Evolutionary conservation across 2,797 vertebrate genomes (phyloP).

Genomic region (Sebastes alutus): DNA sequence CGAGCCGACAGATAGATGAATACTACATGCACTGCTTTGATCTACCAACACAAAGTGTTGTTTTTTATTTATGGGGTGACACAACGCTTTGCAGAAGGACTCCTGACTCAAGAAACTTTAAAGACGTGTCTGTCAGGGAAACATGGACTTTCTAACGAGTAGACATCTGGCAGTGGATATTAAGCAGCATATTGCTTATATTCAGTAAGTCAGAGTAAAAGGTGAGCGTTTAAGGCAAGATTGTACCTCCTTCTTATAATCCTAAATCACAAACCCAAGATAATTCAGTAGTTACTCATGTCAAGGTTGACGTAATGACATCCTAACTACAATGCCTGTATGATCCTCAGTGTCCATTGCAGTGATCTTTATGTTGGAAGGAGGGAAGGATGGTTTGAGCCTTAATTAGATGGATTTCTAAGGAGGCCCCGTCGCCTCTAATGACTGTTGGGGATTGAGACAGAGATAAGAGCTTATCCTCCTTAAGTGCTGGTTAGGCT

Average conservation of each 20-base stretch:
- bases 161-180: background rate
- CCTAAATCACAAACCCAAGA: background rate
- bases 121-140: slow-evolving; percentile 25
- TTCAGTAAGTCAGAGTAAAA: background rate
- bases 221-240: background rate
- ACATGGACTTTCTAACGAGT: slow-evolving; percentile 12
- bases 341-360: slow-evolving; percentile 12
- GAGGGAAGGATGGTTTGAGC: slow-evolving; percentile 36
- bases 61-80: slow-evolving; percentile 45
- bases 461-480: slow-evolving; percentile 71
- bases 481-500: slow-evolving; percentile 54
- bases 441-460: slow-evolving; percentile 71
- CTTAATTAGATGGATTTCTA: slow-evolving; percentile 69
- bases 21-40: slow-evolving; percentile 48
- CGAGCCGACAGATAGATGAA: slow-evolving; percentile 39
- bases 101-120: slow-evolving; percentile 17
- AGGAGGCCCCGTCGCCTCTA: slow-evolving; percentile 48
- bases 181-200: background rate
- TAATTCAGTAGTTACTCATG: background rate
- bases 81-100: slow-evolving; percentile 19
- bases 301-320: background rate
- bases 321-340: background rate
- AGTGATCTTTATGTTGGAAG: slow-evolving; percentile 18
- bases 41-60: slow-evolving; percentile 19
- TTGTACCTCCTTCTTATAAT: background rate